phyloP scores from a whole-genome alignment of 2,797 vertebrate species.

The Sitta carolinensis region DNA sequence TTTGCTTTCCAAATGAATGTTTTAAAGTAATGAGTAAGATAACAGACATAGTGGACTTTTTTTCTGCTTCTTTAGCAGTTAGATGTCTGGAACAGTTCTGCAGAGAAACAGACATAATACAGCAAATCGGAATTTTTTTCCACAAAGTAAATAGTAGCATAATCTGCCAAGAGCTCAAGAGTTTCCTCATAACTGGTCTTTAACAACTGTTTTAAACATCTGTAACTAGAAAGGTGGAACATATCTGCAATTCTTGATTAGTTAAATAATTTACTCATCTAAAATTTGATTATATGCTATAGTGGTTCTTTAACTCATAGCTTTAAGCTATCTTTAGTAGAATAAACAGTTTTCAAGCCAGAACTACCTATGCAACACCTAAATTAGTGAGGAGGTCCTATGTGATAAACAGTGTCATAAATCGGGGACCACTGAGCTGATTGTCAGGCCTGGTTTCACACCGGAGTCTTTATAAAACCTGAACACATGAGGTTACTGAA shows the following conservation, averaged over 20 bases:
- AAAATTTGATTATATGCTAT: not conserved
- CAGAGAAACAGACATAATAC: not conserved
- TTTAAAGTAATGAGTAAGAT: not conserved
- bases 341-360: not conserved
- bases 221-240: not conserved
- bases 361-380: not conserved
- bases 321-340: not conserved
- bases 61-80: not conserved
- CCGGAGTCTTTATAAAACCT: not conserved
- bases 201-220: not conserved
- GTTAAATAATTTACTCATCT: not conserved
- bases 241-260: not conserved
- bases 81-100: not conserved
- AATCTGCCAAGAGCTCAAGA: not conserved
- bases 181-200: not conserved
- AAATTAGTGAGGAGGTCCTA: not conserved
- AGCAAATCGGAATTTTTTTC: not conserved
- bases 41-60: not conserved
- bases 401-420: not conserved
- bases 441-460: not conserved
- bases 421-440: not conserved
- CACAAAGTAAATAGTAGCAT: not conserved
- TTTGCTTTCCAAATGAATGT: not conserved
- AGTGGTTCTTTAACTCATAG: not conserved
- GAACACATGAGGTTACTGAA: not conserved